Conservation (phyloP, 2,113 vertebrate genomes). For the Orycteropus afer region DNA sequence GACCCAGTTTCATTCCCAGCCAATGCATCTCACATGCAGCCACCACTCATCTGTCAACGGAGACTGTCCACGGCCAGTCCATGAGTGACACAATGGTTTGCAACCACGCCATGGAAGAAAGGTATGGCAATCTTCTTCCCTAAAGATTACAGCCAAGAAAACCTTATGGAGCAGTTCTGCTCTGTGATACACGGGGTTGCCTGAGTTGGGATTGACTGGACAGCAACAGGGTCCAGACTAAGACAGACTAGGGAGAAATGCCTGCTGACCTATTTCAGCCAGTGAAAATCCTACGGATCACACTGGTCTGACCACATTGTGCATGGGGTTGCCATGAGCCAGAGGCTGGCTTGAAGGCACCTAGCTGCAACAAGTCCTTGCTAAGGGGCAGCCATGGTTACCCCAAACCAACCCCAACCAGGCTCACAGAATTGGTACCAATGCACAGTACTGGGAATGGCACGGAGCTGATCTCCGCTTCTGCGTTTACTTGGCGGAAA, state of each 20-base stretch:
- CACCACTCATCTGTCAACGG: not conserved
- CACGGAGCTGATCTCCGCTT: conserved; percentile 47
- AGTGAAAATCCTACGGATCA: not conserved
- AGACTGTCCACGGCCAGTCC: not conserved
- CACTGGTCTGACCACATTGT: not conserved
- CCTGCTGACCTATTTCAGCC: not conserved
- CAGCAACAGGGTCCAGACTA: not conserved
- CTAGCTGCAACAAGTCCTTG: not conserved
- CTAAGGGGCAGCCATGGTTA: not conserved
- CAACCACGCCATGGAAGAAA: not conserved
- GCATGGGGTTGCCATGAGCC: not conserved
- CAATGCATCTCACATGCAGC: not conserved
- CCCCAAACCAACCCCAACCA: not conserved
- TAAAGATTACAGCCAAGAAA: not conserved
- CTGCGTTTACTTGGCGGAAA: conserved; percentile 73
- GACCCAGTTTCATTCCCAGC: not conserved
- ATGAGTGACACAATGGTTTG: not conserved
- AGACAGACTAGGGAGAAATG: not conserved
- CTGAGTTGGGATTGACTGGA: not conserved
- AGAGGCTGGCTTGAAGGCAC: not conserved
- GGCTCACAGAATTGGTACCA: conserved; percentile 29
- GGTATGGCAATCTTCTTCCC: not conserved
- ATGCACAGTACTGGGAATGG: conserved; percentile 44
- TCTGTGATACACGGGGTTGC: not conserved
- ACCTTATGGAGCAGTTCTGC: not conserved